Base-by-base conservation (phyloP, 2,888 invertebrate species). In the Teleiodes luculella region DNA sequence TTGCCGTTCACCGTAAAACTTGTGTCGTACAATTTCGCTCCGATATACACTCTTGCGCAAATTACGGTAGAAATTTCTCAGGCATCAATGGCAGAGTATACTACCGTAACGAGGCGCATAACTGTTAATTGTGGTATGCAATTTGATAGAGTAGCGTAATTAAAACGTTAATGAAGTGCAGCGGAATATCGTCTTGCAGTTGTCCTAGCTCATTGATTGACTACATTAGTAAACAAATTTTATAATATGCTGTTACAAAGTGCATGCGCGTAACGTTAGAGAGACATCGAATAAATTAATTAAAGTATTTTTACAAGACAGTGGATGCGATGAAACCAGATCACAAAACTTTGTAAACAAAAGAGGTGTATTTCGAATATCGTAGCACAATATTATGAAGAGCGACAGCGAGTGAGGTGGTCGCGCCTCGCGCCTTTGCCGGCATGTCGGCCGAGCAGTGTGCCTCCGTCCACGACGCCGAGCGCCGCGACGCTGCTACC, bases 381-480 rank as follows among this genome's bases (percentile, higher is more conserved):
- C 18, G 10, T 8, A 14, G 31, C 24, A 20, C 43, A 20, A 13
- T 14, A 28, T 1, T 43, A 13, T 3, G n/a, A 36, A 11, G 35
- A 36, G 35, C 36, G 37, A 4, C 8, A 28, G 52, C 52, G 52
- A 52, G 50, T 60, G 50, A 37, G 14, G 57, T 57, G 65, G 63
- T 66, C 65, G 63, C 63, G 58, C 56, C 45, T 45, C 43, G 46
- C 55, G 52, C 53, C 51, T 49, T 31, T 43, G 51, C 24, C 53
- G 57, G 49, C 52, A 56, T 53, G 55, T 30, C 48, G 57, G 57
- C 57, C 52, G 65, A 51, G 63, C 74, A 86, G 86, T 86, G 60
- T 70, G 74, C 68, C 66, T 65, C 72, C 64, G 68, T 66, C 68
- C 78, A 74, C 82, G 80, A 78, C 74, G 76, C 69, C 59, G 81